These are phyloP conservation scores for Drosophila pseudotalamancana DNA, from an alignment of 2,888 invertebrate genomes.

Conservation along the genomic window DNA sequence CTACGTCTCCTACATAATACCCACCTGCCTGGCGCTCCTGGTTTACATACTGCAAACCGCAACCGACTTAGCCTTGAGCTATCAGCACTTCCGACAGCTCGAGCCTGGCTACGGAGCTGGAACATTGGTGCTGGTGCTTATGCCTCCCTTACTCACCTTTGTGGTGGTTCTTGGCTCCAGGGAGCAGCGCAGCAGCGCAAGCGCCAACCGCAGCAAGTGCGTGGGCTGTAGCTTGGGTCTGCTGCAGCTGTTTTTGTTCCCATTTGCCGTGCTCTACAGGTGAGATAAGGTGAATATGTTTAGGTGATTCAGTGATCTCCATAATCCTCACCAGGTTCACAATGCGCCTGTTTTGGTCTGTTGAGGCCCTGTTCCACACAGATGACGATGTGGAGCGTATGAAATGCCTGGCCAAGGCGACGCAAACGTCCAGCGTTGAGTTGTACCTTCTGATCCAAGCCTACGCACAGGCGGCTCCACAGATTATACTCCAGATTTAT, in stretches of 20 bases:
- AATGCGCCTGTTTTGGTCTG: slow-evolving; percentile 90
- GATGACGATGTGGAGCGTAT: slow-evolving; percentile 86
- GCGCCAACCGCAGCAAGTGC: slow-evolving; percentile 80
- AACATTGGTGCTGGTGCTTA: slow-evolving; percentile 85
- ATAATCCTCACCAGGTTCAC: slow-evolving; percentile 86
- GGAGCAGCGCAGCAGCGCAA: slow-evolving; percentile 85
- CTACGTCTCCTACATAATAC: slow-evolving; percentile 85
- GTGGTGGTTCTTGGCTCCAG: slow-evolving; percentile 87
- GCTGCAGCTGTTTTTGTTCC: slow-evolving; percentile 75
- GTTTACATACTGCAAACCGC: slow-evolving; percentile 89
- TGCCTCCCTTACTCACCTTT: slow-evolving; percentile 87
- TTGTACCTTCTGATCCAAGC: slow-evolving; percentile 91
- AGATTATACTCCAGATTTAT: slow-evolving; percentile 88
- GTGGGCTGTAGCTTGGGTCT: slow-evolving; percentile 65
- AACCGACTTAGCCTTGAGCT: slow-evolving; percentile 88
- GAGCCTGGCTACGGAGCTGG: slow-evolving; percentile 85
- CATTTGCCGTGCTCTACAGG: slow-evolving; percentile 87
- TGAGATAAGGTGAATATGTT: slow-evolving; percentile 29
- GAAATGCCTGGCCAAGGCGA: slow-evolving; percentile 87
- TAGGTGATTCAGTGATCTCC: background rate
- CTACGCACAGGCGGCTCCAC: slow-evolving; percentile 91
- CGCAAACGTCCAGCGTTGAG: slow-evolving; percentile 89
- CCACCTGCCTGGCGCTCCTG: slow-evolving; percentile 86
- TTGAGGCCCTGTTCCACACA: slow-evolving; percentile 88
- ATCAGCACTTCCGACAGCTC: slow-evolving; percentile 87